Percentiles rank a stretch among this genome's conserved stretches.
Evolutionary conservation across 2,113 vertebrate species (phyloP).

Genomic region (Brienomyrus brachyistius): DNA sequence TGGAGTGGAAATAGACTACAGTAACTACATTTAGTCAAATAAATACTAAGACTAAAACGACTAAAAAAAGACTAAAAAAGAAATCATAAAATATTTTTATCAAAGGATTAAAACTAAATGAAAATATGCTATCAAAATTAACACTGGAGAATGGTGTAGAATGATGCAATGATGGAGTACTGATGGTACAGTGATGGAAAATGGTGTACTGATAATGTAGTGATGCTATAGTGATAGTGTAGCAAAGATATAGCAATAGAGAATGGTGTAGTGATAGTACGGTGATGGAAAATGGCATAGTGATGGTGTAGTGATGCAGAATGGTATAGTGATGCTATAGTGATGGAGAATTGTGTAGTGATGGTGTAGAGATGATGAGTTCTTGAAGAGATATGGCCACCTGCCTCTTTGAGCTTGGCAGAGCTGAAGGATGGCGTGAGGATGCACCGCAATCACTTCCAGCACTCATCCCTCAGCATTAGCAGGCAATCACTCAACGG

Average conservation of each 20-base stretch:
- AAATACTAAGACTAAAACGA: too few relatives aligned
- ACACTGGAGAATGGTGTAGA: not conserved
- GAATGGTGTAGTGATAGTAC: not conserved
- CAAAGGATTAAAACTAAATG: too few relatives aligned
- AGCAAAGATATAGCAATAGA: not conserved
- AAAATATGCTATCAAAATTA: not conserved
- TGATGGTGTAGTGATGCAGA: not conserved
- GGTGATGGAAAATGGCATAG: not conserved
- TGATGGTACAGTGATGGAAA: not conserved
- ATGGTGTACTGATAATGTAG: not conserved
- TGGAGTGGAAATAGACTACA: too few relatives aligned
- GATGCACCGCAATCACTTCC: conserved; percentile 73
- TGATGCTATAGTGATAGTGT: not conserved
- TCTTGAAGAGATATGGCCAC: not conserved
- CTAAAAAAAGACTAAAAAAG: too few relatives aligned
- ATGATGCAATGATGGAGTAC: not conserved
- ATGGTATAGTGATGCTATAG: not conserved
- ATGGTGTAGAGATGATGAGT: not conserved
- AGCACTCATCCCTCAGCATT: conserved; percentile 71
- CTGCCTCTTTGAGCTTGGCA: conserved; percentile 72
- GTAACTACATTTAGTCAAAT: too few relatives aligned
- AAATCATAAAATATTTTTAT: too few relatives aligned
- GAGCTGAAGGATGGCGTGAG: conserved; percentile 77
- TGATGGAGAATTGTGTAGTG: not conserved
- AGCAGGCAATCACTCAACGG: conserved; percentile 77